Percentiles rank a stretch among this genome's conserved stretches.
Evolutionary conservation across 2,113 vertebrate species (phyloP).

Genomic region (Gadus macrocephalus): DNA sequence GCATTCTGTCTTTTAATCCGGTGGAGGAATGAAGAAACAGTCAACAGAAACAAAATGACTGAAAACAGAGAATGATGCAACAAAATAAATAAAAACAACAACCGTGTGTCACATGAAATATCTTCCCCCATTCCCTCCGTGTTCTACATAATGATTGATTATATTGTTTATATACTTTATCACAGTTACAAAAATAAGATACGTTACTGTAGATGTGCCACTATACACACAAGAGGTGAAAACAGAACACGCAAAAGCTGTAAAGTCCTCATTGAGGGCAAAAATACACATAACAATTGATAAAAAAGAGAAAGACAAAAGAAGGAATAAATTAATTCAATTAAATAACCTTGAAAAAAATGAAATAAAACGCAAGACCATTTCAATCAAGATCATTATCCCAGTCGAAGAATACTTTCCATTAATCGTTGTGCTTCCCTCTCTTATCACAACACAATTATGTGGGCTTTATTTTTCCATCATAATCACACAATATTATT

Average conservation of each 20-base stretch:
- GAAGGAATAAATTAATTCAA: conserved; percentile 43
- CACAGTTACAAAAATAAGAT: conserved; percentile 82
- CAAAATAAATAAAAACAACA: conserved; percentile 53
- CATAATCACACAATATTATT: conserved; percentile 22
- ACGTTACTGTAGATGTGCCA: conserved; percentile 77
- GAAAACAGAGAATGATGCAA: conserved; percentile 22
- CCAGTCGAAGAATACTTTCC: conserved; percentile 39
- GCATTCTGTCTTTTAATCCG: conserved; percentile 71
- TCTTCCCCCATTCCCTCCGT: conserved; percentile 68
- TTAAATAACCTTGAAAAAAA: conserved; percentile 40
- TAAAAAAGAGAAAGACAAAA: conserved; percentile 68
- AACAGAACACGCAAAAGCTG: conserved; percentile 72
- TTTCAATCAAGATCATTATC: conserved; percentile 58
- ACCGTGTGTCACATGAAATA: conserved; percentile 64
- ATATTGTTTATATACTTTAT: conserved; percentile 81
- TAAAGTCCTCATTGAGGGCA: conserved; percentile 97
- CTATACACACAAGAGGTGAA: conserved; percentile 77
- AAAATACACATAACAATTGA: conserved; percentile 81
- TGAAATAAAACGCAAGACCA: conserved; percentile 59
- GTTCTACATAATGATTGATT: conserved; percentile 71
- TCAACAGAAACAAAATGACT: too few species aligned
- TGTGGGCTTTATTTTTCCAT: conserved; percentile 59
- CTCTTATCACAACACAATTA: conserved; percentile 47
- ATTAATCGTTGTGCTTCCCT: conserved; percentile 70
- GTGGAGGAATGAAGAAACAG: conserved; percentile 66